Percentiles rank a stretch among this genome's conserved stretches.
Evolutionary conservation across 2,113 vertebrate genomes (phyloP).

Genomic region (Halcyon senegalensis): DNA sequence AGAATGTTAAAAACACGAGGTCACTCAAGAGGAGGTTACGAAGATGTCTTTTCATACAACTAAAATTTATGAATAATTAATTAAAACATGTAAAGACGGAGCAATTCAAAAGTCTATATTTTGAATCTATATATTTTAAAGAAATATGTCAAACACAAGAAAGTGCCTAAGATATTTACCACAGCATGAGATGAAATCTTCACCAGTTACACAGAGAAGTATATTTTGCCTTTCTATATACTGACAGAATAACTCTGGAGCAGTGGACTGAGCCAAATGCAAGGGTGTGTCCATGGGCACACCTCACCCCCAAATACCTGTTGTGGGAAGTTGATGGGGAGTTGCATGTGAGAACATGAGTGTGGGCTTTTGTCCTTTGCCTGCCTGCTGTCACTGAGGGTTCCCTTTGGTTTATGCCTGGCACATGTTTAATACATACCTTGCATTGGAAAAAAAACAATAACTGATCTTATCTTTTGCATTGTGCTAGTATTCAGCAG

Average conservation of each 20-base stretch:
- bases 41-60: not conserved
- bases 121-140: not conserved
- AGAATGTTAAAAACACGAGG: slow-evolving; percentile 14
- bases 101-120: accelerated
- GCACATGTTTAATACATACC: not conserved
- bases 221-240: not conserved
- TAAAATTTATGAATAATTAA: not conserved
- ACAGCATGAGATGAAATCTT: not conserved
- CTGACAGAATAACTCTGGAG: not conserved
- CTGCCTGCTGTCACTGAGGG: not conserved
- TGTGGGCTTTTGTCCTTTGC: not conserved
- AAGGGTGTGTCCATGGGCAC: not conserved
- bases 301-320: not conserved
- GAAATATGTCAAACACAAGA: accelerated
- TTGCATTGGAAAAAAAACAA: not conserved
- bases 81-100: not conserved
- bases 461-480: not conserved
- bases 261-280: accelerated
- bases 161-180: not conserved
- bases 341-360: not conserved
- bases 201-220: not conserved
- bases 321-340: not conserved
- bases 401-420: slow-evolving; percentile 27
- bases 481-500: not conserved
- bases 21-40: not conserved